Evolutionary conservation across 1,140 invertebrate genomes (phyloP).

Genomic region (Holotrichia oblita): DNA sequence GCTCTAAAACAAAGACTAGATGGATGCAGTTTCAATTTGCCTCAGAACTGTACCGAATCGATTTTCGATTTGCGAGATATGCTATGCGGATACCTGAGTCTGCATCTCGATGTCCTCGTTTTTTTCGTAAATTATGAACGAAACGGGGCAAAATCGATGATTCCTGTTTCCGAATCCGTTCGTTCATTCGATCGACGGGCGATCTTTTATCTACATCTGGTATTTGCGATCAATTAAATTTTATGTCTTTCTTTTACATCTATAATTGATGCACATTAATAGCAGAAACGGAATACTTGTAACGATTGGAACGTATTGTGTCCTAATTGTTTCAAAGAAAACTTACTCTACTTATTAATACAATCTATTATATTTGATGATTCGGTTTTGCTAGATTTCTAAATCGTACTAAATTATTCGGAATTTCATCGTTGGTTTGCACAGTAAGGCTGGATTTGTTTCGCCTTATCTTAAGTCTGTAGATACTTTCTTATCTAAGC

Average conservation of each 20-base stretch:
- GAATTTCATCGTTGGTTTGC: too few species aligned
- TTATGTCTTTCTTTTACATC: neutral
- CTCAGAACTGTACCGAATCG: neutral
- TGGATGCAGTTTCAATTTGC: slow-evolving; percentile 5
- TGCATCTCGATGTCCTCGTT: slow-evolving; percentile 13
- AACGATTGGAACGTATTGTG: neutral
- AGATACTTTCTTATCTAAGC: too few species aligned
- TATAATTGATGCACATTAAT: neutral
- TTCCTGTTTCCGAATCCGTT: neutral
- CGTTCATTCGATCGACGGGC: neutral
- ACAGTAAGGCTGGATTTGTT: too few species aligned
- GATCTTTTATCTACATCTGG: neutral
- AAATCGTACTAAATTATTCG: too few species aligned
- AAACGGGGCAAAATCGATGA: neutral
- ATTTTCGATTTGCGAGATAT: neutral
- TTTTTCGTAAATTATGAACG: neutral
- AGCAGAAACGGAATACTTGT: neutral
- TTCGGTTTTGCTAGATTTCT: too few species aligned
- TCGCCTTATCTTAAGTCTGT: too few species aligned
- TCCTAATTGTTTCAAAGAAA: neutral
- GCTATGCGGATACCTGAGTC: slow-evolving; percentile 3
- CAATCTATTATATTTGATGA: too few species aligned
- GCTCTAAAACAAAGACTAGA: neutral
- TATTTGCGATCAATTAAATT: neutral
- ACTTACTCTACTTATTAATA: neutral